Evolutionary conservation across 2,113 vertebrate species (phyloP).

Genomic region (Chlamydotis undulata): DNA sequence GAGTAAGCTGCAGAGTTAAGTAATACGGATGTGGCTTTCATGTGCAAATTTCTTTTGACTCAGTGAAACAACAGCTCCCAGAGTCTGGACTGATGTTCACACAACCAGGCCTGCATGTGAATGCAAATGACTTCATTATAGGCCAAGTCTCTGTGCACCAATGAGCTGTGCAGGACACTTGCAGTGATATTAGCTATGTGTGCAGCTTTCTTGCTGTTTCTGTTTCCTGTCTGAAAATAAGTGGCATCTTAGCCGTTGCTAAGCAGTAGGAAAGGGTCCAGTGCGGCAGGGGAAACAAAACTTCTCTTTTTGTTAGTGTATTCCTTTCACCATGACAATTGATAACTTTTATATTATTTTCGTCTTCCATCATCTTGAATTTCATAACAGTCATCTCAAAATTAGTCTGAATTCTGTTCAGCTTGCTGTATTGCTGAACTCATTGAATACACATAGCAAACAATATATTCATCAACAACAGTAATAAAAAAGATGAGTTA

Average conservation of each 20-base stretch:
- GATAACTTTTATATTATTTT: slow-evolving; percentile 4
- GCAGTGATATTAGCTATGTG: slow-evolving; percentile 62
- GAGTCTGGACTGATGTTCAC: slow-evolving; percentile 71
- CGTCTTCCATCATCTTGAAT: not conserved
- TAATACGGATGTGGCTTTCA: slow-evolving; percentile 74
- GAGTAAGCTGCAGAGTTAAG: slow-evolving; percentile 65
- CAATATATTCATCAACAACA: not conserved
- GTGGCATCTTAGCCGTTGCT: slow-evolving; percentile 56
- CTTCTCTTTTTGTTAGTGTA: not conserved
- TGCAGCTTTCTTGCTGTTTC: slow-evolving; percentile 64
- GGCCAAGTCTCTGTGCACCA: slow-evolving; percentile 52
- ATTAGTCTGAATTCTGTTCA: not conserved
- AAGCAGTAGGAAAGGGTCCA: slow-evolving; percentile 27
- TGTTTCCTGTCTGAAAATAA: slow-evolving; percentile 69
- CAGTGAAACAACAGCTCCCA: slow-evolving; percentile 74
- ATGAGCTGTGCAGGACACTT: slow-evolving; percentile 61
- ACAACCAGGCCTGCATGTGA: slow-evolving; percentile 63
- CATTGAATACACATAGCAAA: not conserved
- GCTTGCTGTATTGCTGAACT: not conserved
- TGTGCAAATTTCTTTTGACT: slow-evolving; percentile 82
- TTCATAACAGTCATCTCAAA: not conserved
- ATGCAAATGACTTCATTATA: slow-evolving; percentile 79
- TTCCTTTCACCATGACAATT: not conserved
- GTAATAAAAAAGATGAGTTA: not conserved
- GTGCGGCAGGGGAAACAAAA: not conserved